Evolutionary conservation across 2,888 invertebrate species (phyloP).

Genomic region (Sipunculus nudus): DNA sequence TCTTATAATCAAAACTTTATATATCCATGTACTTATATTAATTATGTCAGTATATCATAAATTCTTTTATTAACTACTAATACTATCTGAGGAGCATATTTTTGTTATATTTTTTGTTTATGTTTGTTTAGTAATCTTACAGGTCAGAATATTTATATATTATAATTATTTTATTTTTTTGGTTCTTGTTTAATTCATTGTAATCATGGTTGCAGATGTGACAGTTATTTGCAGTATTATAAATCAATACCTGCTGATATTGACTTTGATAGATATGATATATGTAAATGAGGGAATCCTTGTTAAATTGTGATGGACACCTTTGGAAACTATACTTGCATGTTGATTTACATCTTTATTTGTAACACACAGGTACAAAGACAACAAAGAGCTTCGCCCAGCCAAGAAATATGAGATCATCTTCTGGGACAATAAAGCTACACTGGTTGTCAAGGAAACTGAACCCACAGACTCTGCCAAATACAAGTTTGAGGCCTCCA

Average conservation of each 20-base stretch:
- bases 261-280: not conserved
- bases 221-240: too few relatives aligned
- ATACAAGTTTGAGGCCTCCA: slow-evolving; percentile 38
- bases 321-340: not conserved
- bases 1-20: too few relatives aligned
- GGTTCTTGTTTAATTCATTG: too few relatives aligned
- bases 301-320: not conserved
- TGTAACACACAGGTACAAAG: slow-evolving; percentile 53
- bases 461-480: slow-evolving; percentile 49
- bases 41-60: too few relatives aligned
- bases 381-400: slow-evolving; percentile 55
- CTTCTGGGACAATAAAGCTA: slow-evolving; percentile 83
- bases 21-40: too few relatives aligned
- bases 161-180: too few relatives aligned
- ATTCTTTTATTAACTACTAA: too few relatives aligned
- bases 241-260: too few relatives aligned
- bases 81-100: too few relatives aligned
- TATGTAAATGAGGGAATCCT: not conserved
- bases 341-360: not conserved
- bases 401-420: slow-evolving; percentile 83
- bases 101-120: too few relatives aligned
- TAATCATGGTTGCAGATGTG: too few relatives aligned
- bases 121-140: not conserved
- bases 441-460: slow-evolving; percentile 55
- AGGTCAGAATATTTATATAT: not conserved